These are phyloP conservation scores for Oreonectes daqikongensis DNA, from an alignment of 2,797 vertebrate species.

Conservation along the genomic window DNA sequence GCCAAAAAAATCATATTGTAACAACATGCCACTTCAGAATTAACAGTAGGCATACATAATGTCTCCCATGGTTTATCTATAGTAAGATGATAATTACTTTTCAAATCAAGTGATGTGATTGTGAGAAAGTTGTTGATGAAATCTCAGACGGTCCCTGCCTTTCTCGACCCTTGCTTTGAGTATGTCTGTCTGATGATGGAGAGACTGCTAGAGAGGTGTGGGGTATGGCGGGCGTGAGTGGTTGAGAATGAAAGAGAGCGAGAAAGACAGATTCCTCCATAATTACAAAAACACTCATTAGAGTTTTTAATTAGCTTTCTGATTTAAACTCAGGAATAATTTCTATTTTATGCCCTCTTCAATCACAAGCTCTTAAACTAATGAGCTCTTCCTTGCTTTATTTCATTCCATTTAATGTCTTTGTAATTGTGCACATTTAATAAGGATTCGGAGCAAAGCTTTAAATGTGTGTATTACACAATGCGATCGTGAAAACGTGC, in stretches of 20 bases:
- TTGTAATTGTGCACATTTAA: slow-evolving; percentile 59
- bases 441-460: slow-evolving; percentile 50
- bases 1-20: neutral
- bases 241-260: neutral
- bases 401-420: slow-evolving; percentile 56
- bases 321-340: slow-evolving; percentile 57
- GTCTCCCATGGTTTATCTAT: neutral
- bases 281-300: slow-evolving; percentile 59
- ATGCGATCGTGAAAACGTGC: slow-evolving; percentile 14
- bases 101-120: slow-evolving; percentile 7
- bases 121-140: slow-evolving; percentile 18
- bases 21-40: neutral
- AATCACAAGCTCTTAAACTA: slow-evolving; percentile 58
- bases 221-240: neutral
- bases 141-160: neutral
- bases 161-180: slow-evolving; percentile 26
- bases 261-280: slow-evolving; percentile 39
- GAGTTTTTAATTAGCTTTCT: slow-evolving; percentile 61
- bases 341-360: slow-evolving; percentile 57
- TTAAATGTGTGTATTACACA: slow-evolving; percentile 50
- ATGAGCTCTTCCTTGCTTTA: slow-evolving; percentile 56
- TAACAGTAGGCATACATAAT: neutral
- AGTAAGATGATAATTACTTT: slow-evolving; percentile 14
- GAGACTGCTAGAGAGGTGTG: neutral
- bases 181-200: slow-evolving; percentile 20